Evolutionary conservation across 2,113 vertebrate species (phyloP).

Genomic region (Trogon melanurus): DNA sequence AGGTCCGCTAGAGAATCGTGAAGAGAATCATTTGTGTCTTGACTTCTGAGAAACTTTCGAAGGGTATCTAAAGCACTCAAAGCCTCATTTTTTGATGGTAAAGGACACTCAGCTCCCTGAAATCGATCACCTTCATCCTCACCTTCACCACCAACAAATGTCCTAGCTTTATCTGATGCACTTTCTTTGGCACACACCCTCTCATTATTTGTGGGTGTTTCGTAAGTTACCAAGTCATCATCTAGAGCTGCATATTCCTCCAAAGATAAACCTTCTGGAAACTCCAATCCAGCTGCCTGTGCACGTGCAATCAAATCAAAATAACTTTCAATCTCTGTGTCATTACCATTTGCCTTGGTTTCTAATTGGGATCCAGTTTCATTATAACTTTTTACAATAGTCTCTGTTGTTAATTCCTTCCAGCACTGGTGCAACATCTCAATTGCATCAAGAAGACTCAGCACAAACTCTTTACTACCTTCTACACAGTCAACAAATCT

Average conservation of each 20-base stretch:
- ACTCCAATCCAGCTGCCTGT: constrained; percentile 64
- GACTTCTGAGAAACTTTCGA: constrained; percentile 69
- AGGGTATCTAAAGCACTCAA: constrained; percentile 71
- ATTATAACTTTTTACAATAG: constrained; percentile 50
- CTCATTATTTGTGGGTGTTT: neutral
- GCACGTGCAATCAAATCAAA: constrained; percentile 60
- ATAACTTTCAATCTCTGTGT: neutral
- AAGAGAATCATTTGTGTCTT: constrained; percentile 45
- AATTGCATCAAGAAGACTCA: constrained; percentile 70
- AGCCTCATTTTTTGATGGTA: constrained; percentile 71
- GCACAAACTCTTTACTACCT: constrained; percentile 68
- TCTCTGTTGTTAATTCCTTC: constrained; percentile 53
- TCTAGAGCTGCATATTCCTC: constrained; percentile 71
- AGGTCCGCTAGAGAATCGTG: constrained; percentile 68
- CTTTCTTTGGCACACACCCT: neutral
- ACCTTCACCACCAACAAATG: constrained; percentile 46
- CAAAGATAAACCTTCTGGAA: constrained; percentile 68
- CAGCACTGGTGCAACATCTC: constrained; percentile 73
- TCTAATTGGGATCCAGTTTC: constrained; percentile 62
- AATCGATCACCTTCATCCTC: neutral
- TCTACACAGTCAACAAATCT: constrained; percentile 72
- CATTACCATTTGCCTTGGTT: neutral
- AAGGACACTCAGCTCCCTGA: constrained; percentile 28
- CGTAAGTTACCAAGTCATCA: constrained; percentile 56
- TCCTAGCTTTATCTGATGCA: neutral